Evolutionary conservation across 2,113 vertebrate species (phyloP).

Genomic region (Grallaria varia): DNA sequence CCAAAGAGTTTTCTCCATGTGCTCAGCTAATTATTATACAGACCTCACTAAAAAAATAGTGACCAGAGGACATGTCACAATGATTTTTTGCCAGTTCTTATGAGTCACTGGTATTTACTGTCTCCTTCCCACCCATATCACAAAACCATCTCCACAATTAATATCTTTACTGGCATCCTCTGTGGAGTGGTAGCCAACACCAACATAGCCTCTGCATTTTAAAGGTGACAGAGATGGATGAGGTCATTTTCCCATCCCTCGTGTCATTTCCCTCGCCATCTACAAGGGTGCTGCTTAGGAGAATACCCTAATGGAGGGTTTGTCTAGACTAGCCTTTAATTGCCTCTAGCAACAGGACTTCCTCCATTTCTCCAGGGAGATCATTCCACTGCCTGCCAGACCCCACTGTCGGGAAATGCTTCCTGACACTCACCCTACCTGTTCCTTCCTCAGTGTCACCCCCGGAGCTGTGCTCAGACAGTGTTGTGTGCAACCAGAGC

Average conservation of each 20-base stretch:
- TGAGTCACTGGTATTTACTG: neutral
- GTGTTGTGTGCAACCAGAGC: neutral
- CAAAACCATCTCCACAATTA: neutral
- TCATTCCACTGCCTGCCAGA: neutral
- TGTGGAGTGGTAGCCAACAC: neutral
- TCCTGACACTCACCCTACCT: conserved; percentile 1
- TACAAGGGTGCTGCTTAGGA: neutral
- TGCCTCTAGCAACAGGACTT: conserved; percentile 32
- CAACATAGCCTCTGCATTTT: neutral
- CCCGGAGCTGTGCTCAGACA: neutral
- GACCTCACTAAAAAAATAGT: neutral
- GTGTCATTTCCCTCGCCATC: conserved; percentile 13
- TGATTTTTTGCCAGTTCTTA: neutral
- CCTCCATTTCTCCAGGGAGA: conserved; percentile 24
- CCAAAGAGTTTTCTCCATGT: neutral
- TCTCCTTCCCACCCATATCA: neutral
- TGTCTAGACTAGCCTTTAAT: conserved; percentile 58
- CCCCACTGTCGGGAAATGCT: conserved; percentile 15
- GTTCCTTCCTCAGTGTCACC: neutral
- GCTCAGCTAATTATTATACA: neutral
- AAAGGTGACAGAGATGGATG: conserved; percentile 33
- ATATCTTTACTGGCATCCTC: conserved; percentile 2
- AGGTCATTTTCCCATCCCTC: conserved; percentile 31
- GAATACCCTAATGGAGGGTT: conserved; percentile 12
- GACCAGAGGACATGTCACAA: neutral